Base-by-base conservation (phyloP, 2,797 vertebrate species). In the Cirrhinus molitorella region DNA sequence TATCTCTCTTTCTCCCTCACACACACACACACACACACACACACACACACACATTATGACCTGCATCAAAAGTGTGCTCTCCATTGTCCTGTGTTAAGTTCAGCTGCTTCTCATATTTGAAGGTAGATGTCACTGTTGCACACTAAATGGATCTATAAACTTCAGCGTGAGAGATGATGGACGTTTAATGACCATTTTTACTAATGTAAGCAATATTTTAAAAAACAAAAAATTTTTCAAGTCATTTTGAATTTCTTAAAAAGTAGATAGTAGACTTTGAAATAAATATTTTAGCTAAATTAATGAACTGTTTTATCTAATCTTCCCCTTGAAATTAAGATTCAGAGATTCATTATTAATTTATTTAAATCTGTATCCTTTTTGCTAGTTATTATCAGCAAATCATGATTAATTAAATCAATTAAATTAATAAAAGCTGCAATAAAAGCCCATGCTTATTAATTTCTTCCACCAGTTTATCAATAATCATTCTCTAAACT, bases 101-200 rank as follows among this genome's bases (percentile, higher is more conserved):
- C 80, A 63, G 85, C 89, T 80, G 86, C 28, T 80, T 70, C 49
- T 83, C 55, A 25, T 43, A 61, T 88, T 77, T 1, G 28, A 85
- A 94, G 93, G 93, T 94, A 95, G 95, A 93, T 95, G 95, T 94
- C 94, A 93, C 93, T 94, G 88, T 95, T 95, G 94, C 91, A 93
- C 89, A 91, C 90, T 82, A 51, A 93, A 95, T 95, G 66, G 74
- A 76, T 21, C 34, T 67, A 16, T 67, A 31, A 55, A 51, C n/a
- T 37, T 53, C n/a, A 53, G 34, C 51, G 31, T 19, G 16, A 28
- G 53, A 40, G 65, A 76, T 57, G 34, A 67, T 57, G 49, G 61
- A 78, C 71, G 74, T n/a, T 76, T 68, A 65, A 57, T n/a, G n/a
- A n/a, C n/a, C n/a, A n/a, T n/a, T n/a, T n/a, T n/a, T n/a, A n/a